Conservation (phyloP, 2,113 vertebrate genomes). For the Hassar affinis region DNA sequence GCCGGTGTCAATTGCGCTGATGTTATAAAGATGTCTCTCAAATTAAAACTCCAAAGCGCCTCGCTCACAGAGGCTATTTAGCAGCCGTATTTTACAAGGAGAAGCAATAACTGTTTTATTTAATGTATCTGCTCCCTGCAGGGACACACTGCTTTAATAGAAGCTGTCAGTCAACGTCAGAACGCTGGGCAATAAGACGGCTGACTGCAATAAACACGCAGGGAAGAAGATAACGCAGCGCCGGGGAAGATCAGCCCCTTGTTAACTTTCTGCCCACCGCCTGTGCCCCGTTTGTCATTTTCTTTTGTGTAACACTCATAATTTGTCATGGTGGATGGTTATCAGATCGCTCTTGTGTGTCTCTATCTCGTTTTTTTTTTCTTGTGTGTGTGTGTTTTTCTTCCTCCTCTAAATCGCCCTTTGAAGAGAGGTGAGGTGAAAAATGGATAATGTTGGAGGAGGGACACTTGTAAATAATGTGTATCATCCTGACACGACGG, state of each 20-base stretch:
- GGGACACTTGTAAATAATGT: conserved; percentile 59
- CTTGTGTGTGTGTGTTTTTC: conserved; percentile 6
- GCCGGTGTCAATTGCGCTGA: conserved; percentile 83
- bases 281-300: conserved; percentile 80
- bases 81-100: conserved; percentile 96
- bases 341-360: conserved; percentile 49
- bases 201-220: conserved; percentile 92
- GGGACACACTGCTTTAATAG: conserved; percentile 86
- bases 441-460: conserved; percentile 43
- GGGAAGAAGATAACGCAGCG: conserved; percentile 80
- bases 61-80: conserved; percentile 89
- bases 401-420: conserved; percentile 45
- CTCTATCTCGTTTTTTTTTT: conserved; percentile 18
- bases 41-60: conserved; percentile 98
- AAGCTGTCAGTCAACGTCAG: conserved; percentile 97
- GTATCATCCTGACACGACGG: conserved; percentile 54
- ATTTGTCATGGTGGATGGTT: conserved; percentile 68
- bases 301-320: conserved; percentile 77
- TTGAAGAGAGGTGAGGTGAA: conserved; percentile 50
- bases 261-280: conserved; percentile 79
- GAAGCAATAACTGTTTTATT: conserved; percentile 98
- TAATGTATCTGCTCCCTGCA: conserved; percentile 97
- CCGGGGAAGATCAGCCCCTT: conserved; percentile 78
- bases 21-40: conserved; percentile 90
- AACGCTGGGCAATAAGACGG: conserved; percentile 79